phyloP scores from a whole-genome alignment of 2,113 vertebrate species.

The Rhadina sibilatrix region DNA sequence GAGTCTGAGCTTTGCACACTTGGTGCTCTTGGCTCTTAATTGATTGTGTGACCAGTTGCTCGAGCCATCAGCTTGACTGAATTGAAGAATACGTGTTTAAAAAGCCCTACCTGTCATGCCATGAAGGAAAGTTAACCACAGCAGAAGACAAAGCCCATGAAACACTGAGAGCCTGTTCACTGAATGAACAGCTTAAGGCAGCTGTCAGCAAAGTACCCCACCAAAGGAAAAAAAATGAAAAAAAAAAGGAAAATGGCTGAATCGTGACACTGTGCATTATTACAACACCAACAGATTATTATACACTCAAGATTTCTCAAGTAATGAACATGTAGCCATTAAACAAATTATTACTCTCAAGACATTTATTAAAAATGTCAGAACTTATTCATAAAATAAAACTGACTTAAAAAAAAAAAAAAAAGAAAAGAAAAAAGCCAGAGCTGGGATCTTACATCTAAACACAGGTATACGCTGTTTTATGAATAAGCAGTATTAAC shows the following conservation, averaged over 20 bases:
- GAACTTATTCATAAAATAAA: slow-evolving; percentile 80
- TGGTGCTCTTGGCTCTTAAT: not conserved
- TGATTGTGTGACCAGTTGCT: not conserved
- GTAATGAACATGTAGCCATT: slow-evolving; percentile 76
- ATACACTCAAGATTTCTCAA: slow-evolving; percentile 71
- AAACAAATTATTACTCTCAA: slow-evolving; percentile 79
- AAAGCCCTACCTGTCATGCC: slow-evolving; percentile 35
- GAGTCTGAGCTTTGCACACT: slow-evolving; percentile 11
- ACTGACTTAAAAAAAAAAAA: slow-evolving; percentile 57
- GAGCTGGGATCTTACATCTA: slow-evolving; percentile 77
- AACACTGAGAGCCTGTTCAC: slow-evolving; percentile 69
- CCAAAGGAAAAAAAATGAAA: not conserved
- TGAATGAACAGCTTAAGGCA: slow-evolving; percentile 69
- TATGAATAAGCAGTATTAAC: slow-evolving; percentile 83
- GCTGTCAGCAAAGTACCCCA: slow-evolving; percentile 64
- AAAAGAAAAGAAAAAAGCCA: slow-evolving; percentile 58
- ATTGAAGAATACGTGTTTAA: not conserved
- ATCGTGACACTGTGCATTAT: slow-evolving; percentile 49
- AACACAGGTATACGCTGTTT: slow-evolving; percentile 78
- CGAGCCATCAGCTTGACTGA: not conserved
- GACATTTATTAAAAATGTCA: slow-evolving; percentile 85
- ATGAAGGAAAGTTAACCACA: slow-evolving; percentile 23
- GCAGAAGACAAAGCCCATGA: slow-evolving; percentile 61
- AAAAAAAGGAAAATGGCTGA: slow-evolving; percentile 22
- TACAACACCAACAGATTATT: slow-evolving; percentile 55